Base-by-base conservation (phyloP, 1,140 invertebrate genomes). In the Ceratosolen solmsi region DNA sequence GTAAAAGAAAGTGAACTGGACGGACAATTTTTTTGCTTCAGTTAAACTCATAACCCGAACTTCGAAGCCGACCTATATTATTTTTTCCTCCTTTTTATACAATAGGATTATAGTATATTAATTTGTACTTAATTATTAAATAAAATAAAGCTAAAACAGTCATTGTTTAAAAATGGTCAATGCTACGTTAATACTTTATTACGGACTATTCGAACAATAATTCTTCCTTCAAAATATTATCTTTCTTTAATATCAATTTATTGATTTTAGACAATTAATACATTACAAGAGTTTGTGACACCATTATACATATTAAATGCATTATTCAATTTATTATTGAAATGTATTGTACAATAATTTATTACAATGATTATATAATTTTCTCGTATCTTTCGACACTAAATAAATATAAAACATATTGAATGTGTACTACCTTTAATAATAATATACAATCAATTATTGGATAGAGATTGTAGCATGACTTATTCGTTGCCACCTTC, bases 41-140 rank as follows among this genome's bases (percentile, higher is more conserved):
- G 33, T 82, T 84, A 85, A 85, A 77, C 82, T 84, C 68, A 54
- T 36, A 51, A 73, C 46, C 8, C 75, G 79, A 56, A 49, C 54
- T 22, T 17, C 51, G n/a, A 36, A 38, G 27, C 3, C 54, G 36
- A 74, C 56, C 70, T 30, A 36, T 7, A 74, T 81, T 68, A 25
- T 80, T 49, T 68, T n/a, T n/a, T 80, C 17, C 20, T 0, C 1
- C 36, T 11, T n/a, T 4, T 25, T 27, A n/a, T 30, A 11, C 71
- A 72, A 60, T 60, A 38, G 68, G 27, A 58, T 72, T 58, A 33
- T 8, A 36, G 70, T 72, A n/a, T 58, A 58, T 72, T 22, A 79
- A 79, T 72, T 71, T 56, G 2, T 70, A 70, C 1, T 1, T 25
- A 7, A 0, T 4, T 3, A 9, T 54, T 22, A 4, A 15, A 36